Evolutionary conservation across 2,888 invertebrate genomes (phyloP).

Genomic region (Shargacucullia verbasci): DNA sequence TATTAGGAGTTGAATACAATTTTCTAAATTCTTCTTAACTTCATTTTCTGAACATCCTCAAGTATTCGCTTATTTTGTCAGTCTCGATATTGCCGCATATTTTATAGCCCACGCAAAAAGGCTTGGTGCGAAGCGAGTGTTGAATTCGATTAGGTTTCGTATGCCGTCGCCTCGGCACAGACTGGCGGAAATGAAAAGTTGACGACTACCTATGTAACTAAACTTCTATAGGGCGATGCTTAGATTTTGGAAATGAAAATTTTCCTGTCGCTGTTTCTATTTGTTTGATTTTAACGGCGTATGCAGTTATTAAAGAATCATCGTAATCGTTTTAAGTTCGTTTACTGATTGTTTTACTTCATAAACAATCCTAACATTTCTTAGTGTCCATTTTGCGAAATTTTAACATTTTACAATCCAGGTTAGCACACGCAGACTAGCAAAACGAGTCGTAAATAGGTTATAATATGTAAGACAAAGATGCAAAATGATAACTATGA

Average conservation of each 20-base stretch:
- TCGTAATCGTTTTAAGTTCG: too few species aligned
- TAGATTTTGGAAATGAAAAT: not conserved
- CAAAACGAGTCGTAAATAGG: slow-evolving; percentile 22
- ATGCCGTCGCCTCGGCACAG: not conserved
- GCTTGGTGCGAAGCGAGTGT: slow-evolving; percentile 21
- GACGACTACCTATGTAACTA: slow-evolving; percentile 2
- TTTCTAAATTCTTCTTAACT: not conserved
- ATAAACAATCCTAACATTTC: slow-evolving; percentile 12
- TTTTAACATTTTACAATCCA: slow-evolving; percentile 33
- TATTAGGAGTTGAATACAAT: too few species aligned
- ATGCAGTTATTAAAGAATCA: too few species aligned
- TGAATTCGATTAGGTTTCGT: slow-evolving; percentile 38
- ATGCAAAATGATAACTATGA: slow-evolving; percentile 1
- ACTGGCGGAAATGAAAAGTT: slow-evolving; percentile 26
- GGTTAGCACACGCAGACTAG: slow-evolving; percentile 19
- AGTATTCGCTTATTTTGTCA: too few species aligned
- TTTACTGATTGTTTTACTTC: not conserved
- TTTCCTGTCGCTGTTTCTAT: not conserved
- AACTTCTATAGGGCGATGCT: not conserved
- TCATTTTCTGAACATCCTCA: not conserved
- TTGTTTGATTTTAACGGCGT: too few species aligned
- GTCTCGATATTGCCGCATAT: not conserved
- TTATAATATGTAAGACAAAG: slow-evolving; percentile 20
- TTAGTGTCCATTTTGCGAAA: slow-evolving; percentile 11
- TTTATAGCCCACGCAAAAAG: slow-evolving; percentile 11